These are phyloP conservation scores for Alviniconcha strummeri DNA, from an alignment of 2,888 invertebrate species.

Conservation along the genomic window DNA sequence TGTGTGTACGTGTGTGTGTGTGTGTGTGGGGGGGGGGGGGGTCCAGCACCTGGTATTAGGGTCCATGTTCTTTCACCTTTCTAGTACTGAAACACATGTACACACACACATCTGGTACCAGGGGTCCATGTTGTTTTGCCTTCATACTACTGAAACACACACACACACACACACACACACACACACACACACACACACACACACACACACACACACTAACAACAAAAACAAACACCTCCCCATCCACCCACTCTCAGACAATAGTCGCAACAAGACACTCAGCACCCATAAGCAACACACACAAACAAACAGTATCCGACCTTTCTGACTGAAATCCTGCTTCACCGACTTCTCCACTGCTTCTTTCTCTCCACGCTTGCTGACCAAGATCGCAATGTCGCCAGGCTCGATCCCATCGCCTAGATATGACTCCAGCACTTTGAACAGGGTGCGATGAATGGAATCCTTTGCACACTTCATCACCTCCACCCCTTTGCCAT, in stretches of 20 bases:
- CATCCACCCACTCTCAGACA: no score
- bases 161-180: not conserved
- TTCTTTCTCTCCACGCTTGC: conserved; percentile 45
- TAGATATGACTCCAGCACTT: conserved; percentile 49
- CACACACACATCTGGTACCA: no score
- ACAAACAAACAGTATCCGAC: not conserved
- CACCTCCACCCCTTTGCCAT: conserved; percentile 56
- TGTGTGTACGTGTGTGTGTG: no score
- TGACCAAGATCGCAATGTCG: conserved; percentile 60
- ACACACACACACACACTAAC: not conserved
- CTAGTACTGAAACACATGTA: not conserved
- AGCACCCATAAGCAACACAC: not conserved
- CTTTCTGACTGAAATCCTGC: conserved; percentile 9
- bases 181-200: not conserved
- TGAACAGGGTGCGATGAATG: conserved; percentile 48
- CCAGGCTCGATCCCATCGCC: conserved; percentile 49
- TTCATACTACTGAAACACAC: no score
- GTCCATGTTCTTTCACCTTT: not conserved
- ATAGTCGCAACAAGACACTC: not conserved
- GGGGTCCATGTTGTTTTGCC: no score
- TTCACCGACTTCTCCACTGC: conserved; percentile 22
- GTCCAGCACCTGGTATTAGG: not conserved
- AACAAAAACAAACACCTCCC: no score
- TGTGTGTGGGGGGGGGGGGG: no score
- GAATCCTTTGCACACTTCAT: conserved; percentile 53